phyloP scores from a whole-genome alignment of 2,888 invertebrate species.

The Trypoxylon attenuatum region DNA sequence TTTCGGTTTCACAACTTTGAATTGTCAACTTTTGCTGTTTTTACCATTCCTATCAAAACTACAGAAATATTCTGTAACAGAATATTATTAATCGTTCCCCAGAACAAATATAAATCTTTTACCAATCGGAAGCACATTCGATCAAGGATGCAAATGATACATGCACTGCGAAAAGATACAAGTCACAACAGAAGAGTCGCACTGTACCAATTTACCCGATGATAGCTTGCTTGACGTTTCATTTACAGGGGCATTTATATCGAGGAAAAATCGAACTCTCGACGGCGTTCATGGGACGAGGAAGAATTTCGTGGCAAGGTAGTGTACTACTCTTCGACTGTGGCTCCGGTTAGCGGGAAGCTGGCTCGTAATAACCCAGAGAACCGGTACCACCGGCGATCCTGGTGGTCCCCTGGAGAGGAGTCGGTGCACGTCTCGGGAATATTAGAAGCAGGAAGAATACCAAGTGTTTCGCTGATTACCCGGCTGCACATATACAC shows the following conservation, averaged over 20 bases:
- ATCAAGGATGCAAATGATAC: too few species aligned
- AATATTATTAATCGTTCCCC: too few species aligned
- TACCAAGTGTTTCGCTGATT: constrained; percentile 56
- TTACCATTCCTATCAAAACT: too few species aligned
- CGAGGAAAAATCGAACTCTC: constrained; percentile 13
- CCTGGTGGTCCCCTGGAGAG: constrained; percentile 58
- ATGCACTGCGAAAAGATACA: too few species aligned
- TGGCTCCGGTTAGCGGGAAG: constrained; percentile 48
- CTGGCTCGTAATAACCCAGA: constrained; percentile 56
- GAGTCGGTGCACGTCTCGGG: constrained; percentile 59
- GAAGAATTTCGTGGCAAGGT: constrained; percentile 50
- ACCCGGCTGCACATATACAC: constrained; percentile 43
- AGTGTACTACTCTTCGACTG: neutral
- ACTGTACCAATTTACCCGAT: constrained; percentile 17
- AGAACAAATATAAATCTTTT: too few species aligned
- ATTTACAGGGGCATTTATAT: constrained; percentile 13
- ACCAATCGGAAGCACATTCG: too few species aligned
- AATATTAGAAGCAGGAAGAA: constrained; percentile 63
- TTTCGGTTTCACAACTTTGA: too few species aligned
- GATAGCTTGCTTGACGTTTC: constrained; percentile 22
- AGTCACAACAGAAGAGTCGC: neutral
- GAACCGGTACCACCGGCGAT: constrained; percentile 62
- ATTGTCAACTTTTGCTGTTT: too few species aligned
- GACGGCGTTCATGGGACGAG: constrained; percentile 25
- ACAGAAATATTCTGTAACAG: too few species aligned